phyloP scores from a whole-genome alignment of 1,140 invertebrate genomes.

The Caerostris extrusa region DNA sequence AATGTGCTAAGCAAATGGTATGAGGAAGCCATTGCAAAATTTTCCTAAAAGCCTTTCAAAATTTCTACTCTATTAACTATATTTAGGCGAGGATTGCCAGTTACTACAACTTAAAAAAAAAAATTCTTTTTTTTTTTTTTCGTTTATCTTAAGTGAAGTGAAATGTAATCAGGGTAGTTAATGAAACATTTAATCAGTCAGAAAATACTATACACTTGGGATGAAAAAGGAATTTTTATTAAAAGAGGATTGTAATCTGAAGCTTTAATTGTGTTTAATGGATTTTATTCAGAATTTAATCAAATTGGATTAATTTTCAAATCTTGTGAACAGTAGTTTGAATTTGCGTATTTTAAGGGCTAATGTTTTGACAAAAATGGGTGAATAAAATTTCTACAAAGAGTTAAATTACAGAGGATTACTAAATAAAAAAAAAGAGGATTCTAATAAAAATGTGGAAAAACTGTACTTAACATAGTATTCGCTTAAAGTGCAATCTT shows the following conservation, averaged over 20 bases:
- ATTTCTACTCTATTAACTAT: constrained; percentile 50
- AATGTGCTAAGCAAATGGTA: constrained; percentile 37
- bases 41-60: constrained; percentile 54
- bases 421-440: too few species aligned
- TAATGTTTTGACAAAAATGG: too few species aligned
- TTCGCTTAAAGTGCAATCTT: too few species aligned
- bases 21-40: constrained; percentile 32
- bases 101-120: background rate
- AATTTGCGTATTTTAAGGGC: too few species aligned
- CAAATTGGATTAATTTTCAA: background rate
- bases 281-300: constrained; percentile 2
- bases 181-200: constrained; percentile 43
- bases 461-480: too few species aligned
- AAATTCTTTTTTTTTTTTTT: background rate
- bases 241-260: background rate
- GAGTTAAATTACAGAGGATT: too few species aligned
- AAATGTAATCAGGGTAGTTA: constrained; percentile 20
- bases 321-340: too few species aligned
- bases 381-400: too few species aligned
- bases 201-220: constrained; percentile 28
- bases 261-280: constrained; percentile 2
- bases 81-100: background rate
- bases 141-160: background rate
- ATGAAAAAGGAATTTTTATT: constrained; percentile 33
- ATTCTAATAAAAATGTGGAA: too few species aligned